Evolutionary conservation across 1,140 invertebrate species (phyloP), one percentile per base, ranked within the genome.

Genomic region (Magallana angulata): DNA sequence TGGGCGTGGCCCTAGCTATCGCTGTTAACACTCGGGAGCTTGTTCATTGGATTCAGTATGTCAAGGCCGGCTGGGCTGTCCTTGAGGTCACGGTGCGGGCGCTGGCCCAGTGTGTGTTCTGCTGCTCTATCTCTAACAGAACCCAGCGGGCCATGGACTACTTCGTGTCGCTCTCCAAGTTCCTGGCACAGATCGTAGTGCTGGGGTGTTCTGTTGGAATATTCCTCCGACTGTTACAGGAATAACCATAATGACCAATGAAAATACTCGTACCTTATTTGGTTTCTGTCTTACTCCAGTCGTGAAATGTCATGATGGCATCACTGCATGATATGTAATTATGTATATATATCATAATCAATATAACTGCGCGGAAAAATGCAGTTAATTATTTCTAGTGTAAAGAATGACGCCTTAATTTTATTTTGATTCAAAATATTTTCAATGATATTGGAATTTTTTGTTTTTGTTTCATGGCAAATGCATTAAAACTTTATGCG

Each of bases 211-310:
- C 59, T 68, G 80, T 68, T 81, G 60, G 48, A 76, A 68, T 57
- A 85, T 62, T 68, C 58, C 58, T 87, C 18, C 24, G 85, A n/a
- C 86, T 91, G 84, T 18, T 95, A 95, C 82, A 95, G 95, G 81
- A 94, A 94, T 86, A 91, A 92, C 59, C 89, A 91, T 56, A 14
- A 57, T 48, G 36, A 24, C 24, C 24, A 24, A 24, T 24, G 24
- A 24, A 48, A 48, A 48, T 48, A 48, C 36, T 48, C 36, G 36
- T 48, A 48, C 36, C 36, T 48, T 48, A 24, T 1, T 48, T 2
- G 36, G 36, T 48, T 5, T 48, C 36, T 48, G 36, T 48, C 36
- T 48, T 48, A 48, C 36, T 48, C 24, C 24, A 24, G 24, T 24
- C 24, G 24, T 24, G 24, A 24, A 24, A 24, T 24, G 24, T 24